These are phyloP conservation scores for Mirza zaza DNA, from an alignment of 2,113 vertebrate genomes.

Conservation along the genomic window DNA sequence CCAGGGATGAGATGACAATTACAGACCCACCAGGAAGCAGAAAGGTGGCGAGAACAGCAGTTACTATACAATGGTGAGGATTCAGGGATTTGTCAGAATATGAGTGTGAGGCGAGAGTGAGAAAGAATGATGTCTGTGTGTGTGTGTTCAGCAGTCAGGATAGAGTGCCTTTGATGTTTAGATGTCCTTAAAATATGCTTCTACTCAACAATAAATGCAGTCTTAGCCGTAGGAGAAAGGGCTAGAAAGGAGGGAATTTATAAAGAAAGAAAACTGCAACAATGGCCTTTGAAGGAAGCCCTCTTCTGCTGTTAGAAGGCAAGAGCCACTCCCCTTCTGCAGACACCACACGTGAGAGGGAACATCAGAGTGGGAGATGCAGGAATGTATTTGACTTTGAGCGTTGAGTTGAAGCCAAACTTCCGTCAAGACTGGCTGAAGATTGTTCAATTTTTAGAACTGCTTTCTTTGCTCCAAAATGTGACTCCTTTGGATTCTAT, in stretches of 20 bases:
- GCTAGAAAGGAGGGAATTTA: background rate
- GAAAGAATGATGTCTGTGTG: background rate
- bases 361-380: conserved; percentile 7
- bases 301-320: background rate
- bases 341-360: background rate
- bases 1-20: conserved; percentile 77
- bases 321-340: background rate
- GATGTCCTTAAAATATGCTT: conserved; percentile 20
- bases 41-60: conserved; percentile 76
- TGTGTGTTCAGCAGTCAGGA: background rate
- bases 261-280: background rate
- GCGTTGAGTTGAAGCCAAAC: conserved; percentile 78
- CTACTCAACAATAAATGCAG: background rate
- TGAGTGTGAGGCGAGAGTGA: conserved; percentile 52
- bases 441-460: conserved; percentile 67
- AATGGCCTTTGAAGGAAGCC: background rate
- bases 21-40: conserved; percentile 76
- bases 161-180: conserved; percentile 22
- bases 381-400: conserved; percentile 55
- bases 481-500: conserved; percentile 61
- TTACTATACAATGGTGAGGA: conserved; percentile 62
- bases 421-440: conserved; percentile 78
- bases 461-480: conserved; percentile 36
- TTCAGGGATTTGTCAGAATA: conserved; percentile 48
- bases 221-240: background rate